Conservation (phyloP, 2,888 invertebrate genomes). For the Lamproptera curius region DNA sequence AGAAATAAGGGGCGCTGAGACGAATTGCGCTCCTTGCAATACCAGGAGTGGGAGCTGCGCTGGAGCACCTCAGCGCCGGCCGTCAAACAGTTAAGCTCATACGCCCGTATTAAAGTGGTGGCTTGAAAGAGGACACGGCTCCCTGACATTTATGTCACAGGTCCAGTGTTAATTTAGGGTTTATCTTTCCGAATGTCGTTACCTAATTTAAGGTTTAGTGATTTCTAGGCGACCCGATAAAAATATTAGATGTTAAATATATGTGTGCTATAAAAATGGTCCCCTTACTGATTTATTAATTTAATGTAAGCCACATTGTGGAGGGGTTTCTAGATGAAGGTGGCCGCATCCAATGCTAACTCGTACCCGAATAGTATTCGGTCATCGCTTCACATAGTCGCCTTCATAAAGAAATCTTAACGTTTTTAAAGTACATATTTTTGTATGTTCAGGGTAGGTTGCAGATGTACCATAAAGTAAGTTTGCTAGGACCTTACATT, state of each 20-base stretch:
- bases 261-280: conserved; percentile 65
- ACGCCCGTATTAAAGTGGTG: too few relatives aligned
- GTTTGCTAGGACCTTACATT: conserved; percentile 71
- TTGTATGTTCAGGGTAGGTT: conserved; percentile 72
- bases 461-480: conserved; percentile 67
- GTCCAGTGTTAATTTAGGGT: conserved; percentile 72
- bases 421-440: conserved; percentile 72
- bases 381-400: conserved; percentile 24
- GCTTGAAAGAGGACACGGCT: too few relatives aligned
- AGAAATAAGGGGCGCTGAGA: too few relatives aligned
- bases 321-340: conserved; percentile 47
- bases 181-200: conserved; percentile 65
- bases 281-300: conserved; percentile 46
- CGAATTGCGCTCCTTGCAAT: too few relatives aligned
- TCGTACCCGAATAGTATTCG: background rate
- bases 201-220: conserved; percentile 68
- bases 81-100: too few relatives aligned
- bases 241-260: conserved; percentile 59
- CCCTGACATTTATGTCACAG: conserved; percentile 67
- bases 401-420: conserved; percentile 48
- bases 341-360: conserved; percentile 32
- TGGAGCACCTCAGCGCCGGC: too few relatives aligned
- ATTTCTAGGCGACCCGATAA: conserved; percentile 56
- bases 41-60: too few relatives aligned
- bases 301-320: conserved; percentile 47